Evolutionary conservation across 2,797 vertebrate species (phyloP).

Genomic region (Pseudochromis fuscus): DNA sequence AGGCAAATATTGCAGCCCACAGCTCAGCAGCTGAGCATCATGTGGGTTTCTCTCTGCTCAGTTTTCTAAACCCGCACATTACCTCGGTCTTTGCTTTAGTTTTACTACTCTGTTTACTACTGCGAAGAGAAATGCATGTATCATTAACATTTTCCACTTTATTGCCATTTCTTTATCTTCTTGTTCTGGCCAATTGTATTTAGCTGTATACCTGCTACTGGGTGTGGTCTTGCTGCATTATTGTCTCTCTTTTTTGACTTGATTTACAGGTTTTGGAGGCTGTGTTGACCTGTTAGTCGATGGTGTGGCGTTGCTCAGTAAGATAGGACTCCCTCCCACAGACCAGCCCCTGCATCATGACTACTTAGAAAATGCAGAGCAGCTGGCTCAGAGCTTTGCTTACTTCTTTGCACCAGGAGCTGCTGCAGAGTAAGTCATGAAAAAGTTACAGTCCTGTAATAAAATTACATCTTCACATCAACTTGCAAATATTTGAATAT

Average conservation of each 20-base stretch:
- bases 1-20: neutral
- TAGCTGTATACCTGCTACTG: neutral
- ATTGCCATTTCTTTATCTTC: neutral
- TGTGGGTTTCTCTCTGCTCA: conserved; percentile 8
- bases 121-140: neutral
- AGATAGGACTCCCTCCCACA: conserved; percentile 81
- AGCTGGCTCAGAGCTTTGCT: conserved; percentile 89
- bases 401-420: conserved; percentile 90
- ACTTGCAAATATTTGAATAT: neutral
- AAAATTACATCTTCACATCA: neutral
- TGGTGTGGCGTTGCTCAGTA: conserved; percentile 84
- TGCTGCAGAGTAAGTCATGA: conserved; percentile 88
- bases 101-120: neutral
- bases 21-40: conserved; percentile 9
- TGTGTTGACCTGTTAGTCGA: conserved; percentile 90
- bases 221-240: neutral
- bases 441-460: neutral
- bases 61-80: neutral
- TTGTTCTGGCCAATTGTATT: neutral
- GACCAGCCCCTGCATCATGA: conserved; percentile 86
- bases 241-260: neutral
- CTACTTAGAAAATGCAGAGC: conserved; percentile 84
- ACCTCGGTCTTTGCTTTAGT: neutral
- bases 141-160: neutral
- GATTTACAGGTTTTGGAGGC: conserved; percentile 86